phyloP scores from a whole-genome alignment of 2,888 invertebrate genomes.

The Lymantria monacha region DNA sequence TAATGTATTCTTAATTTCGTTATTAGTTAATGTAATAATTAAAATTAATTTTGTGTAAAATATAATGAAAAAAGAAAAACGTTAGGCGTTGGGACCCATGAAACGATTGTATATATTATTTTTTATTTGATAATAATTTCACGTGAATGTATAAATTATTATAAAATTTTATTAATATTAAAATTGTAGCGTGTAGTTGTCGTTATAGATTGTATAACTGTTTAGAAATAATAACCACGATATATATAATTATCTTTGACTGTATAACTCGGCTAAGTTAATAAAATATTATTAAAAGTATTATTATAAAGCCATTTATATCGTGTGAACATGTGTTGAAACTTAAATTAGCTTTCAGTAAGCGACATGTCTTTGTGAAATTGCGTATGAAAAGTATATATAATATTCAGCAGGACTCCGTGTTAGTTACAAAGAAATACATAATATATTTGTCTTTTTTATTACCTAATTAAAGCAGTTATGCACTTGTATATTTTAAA shows the following conservation, averaged over 20 bases:
- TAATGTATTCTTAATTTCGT: too few species aligned
- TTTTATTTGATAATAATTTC: slow-evolving; percentile 20
- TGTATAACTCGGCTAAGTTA: slow-evolving; percentile 21
- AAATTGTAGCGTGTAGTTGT: slow-evolving; percentile 13
- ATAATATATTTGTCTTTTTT: too few species aligned
- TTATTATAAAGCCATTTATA: slow-evolving; percentile 12
- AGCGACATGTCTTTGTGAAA: too few species aligned
- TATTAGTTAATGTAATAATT: too few species aligned
- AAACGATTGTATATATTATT: slow-evolving; percentile 2
- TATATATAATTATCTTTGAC: slow-evolving; percentile 17
- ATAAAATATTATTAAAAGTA: slow-evolving; percentile 13
- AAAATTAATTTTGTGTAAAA: too few species aligned
- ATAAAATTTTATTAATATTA: slow-evolving; percentile 7
- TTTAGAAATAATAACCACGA: slow-evolving; percentile 22
- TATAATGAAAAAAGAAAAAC: too few species aligned
- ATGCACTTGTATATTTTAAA: too few species aligned
- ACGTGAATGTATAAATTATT: slow-evolving; percentile 24
- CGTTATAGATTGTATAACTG: slow-evolving; percentile 14
- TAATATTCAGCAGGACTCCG: too few species aligned
- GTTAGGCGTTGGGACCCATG: slow-evolving; percentile 12
- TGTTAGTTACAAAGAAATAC: too few species aligned
- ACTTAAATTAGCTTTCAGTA: background rate
- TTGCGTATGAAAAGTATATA: too few species aligned
- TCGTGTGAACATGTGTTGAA: background rate
- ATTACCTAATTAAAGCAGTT: too few species aligned